phyloP scores from a whole-genome alignment of 2,113 vertebrate species.

The Suricata suricatta region DNA sequence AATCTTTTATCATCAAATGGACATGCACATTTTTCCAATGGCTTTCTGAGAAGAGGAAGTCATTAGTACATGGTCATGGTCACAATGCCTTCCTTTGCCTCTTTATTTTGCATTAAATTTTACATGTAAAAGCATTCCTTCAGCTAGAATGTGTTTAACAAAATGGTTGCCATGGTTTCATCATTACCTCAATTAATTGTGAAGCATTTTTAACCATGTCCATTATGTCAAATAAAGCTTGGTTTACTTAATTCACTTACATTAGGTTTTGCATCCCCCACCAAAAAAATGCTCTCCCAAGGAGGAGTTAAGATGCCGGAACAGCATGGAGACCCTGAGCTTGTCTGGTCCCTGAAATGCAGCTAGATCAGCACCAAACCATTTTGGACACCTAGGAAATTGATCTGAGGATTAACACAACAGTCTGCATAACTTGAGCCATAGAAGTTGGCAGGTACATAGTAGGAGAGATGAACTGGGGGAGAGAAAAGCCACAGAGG shows the following conservation, averaged over 20 bases:
- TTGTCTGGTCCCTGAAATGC: too few relatives aligned
- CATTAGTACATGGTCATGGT: not conserved
- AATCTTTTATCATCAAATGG: not conserved
- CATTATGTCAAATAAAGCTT: not conserved
- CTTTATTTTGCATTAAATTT: conserved; percentile 6
- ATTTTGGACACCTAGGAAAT: too few relatives aligned
- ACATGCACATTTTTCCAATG: not conserved
- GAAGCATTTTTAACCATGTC: not conserved
- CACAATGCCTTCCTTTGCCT: not conserved
- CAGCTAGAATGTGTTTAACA: not conserved
- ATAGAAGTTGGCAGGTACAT: too few relatives aligned
- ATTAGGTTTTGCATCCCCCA: not conserved
- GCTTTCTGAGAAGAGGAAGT: not conserved
- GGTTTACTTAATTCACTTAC: conserved; percentile 5
- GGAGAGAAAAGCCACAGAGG: too few relatives aligned
- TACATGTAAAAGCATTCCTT: not conserved
- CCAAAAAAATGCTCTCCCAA: not conserved
- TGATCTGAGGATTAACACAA: too few relatives aligned
- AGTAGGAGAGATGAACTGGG: too few relatives aligned
- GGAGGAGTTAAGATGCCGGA: not conserved
- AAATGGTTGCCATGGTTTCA: not conserved
- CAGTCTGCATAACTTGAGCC: too few relatives aligned
- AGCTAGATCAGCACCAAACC: too few relatives aligned
- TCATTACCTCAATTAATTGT: not conserved
- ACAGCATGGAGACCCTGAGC: too few relatives aligned